These are phyloP conservation scores for Caenorhabditis sinica DNA, from an alignment of 2,888 invertebrate species.

Conservation along the genomic window DNA sequence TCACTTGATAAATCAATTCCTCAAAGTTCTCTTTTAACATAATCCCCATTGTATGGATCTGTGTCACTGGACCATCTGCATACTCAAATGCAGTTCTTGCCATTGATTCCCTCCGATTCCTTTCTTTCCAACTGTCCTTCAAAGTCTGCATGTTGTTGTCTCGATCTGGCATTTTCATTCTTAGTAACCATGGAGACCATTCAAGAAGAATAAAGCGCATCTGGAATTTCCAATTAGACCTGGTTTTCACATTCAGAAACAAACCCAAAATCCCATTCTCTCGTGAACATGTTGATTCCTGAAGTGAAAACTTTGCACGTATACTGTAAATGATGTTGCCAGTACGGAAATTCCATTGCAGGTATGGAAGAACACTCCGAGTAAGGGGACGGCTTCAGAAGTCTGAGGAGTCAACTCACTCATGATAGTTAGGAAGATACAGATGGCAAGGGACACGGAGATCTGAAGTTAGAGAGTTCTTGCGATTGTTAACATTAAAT, in stretches of 20 bases:
- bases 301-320: conserved; percentile 80
- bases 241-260: not conserved
- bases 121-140: conserved; percentile 68
- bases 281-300: conserved; percentile 74
- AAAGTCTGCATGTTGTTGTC: conserved; percentile 71
- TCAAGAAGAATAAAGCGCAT: conserved; percentile 79
- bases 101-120: conserved; percentile 71
- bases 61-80: conserved; percentile 72
- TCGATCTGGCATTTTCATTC: conserved; percentile 77
- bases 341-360: conserved; percentile 80
- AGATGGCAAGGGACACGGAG: conserved; percentile 80
- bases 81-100: conserved; percentile 76
- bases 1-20: conserved; percentile 73
- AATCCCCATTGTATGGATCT: conserved; percentile 71
- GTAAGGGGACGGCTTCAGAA: conserved; percentile 79
- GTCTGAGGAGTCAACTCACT: conserved; percentile 81
- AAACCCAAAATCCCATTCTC: conserved; percentile 81
- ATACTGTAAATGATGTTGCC: conserved; percentile 80
- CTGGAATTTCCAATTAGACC: conserved; percentile 48
- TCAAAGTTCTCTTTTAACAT: conserved; percentile 77
- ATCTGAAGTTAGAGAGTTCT: conserved; percentile 66
- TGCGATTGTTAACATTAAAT: not conserved
- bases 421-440: conserved; percentile 80
- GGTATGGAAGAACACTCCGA: conserved; percentile 81
- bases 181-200: conserved; percentile 78